Evolutionary conservation across 2,888 invertebrate species (phyloP), one percentile per base, ranked within the genome.

Genomic region (Rhagonycha lutea): DNA sequence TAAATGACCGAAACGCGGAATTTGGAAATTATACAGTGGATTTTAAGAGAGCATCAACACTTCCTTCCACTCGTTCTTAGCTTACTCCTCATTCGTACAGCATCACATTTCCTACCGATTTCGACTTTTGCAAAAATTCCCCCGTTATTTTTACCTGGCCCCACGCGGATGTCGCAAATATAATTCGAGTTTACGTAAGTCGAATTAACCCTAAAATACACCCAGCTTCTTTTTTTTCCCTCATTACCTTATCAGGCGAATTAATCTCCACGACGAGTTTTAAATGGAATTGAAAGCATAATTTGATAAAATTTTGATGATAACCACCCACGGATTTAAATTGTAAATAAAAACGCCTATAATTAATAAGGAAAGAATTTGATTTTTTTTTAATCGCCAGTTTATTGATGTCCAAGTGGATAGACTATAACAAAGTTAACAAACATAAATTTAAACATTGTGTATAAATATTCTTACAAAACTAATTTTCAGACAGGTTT

Each of bases 401-500:
- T 18, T 65, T 32, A 63, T 70, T 23, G 70, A 70, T 32, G 63
- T 29, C 28, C 18, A 32, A 63, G 14, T 28, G 26, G 62, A 47
- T 47, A 2, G n/a, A 62, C 29, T 29, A 70, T 29, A 62, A 63
- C 62, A 62, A 70, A 32, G 63, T 70, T 62, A 61, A 70, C 63
- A 32, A 70, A 61, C 29, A 26, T 23, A 23, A 70, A 70, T 29
- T 62, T 62, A 70, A 63, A 28, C 61, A 47, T 69, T 60, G 61
- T 32, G 28, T 61, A 63, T 71, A 63, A 71, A 71, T 18, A 18
- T 63, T 71, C 63, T 71, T 65, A 65, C 63, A 65, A 65, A 65
- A 65, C 63, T 62, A 70, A 70, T 63, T 47, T 71, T 65, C 63
- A 24, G 63, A 71, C 70, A 65, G 70, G 70, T 71, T 71, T 71